These are phyloP conservation scores for Orbicella faveolata DNA, from an alignment of 64 coral and sea anemone genomes.

Conservation along the genomic window DNA sequence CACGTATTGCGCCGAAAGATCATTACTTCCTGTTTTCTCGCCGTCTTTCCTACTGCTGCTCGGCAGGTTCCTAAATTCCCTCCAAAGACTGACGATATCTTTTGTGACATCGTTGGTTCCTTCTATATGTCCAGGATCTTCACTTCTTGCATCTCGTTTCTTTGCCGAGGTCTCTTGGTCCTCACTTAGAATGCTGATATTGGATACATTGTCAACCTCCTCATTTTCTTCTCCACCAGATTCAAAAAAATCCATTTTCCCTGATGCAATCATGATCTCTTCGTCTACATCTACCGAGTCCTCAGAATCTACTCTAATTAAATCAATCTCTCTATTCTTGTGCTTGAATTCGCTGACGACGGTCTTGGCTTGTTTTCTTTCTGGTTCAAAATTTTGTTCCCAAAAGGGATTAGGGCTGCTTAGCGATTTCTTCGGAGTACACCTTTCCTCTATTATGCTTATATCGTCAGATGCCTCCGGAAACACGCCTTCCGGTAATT, in stretches of 20 bases:
- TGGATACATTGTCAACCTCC: no score
- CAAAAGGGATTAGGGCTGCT: no score
- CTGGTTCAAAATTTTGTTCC: no score
- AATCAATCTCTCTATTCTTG: no score
- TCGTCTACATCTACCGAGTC: no score
- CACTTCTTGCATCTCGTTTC: not conserved
- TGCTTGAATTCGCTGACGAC: no score
- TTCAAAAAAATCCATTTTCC: no score
- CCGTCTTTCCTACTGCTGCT: no score
- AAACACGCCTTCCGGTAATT: not conserved
- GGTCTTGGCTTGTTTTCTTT: no score
- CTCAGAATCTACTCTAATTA: no score
- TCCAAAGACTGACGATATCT: slow-evolving; percentile 60
- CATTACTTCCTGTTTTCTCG: not conserved
- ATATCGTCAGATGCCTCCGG: not conserved
- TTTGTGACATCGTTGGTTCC: slow-evolving; percentile 66
- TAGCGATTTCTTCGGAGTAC: not conserved
- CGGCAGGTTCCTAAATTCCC: not conserved
- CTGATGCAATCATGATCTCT: no score
- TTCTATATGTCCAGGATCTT: not conserved
- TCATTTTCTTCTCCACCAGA: not conserved
- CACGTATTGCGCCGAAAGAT: slow-evolving; percentile 13
- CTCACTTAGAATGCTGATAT: not conserved
- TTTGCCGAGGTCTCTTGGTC: not conserved
- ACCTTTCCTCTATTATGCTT: not conserved